Evolutionary conservation across 2,888 invertebrate species (phyloP).

Genomic region (Drosophila rellima): DNA sequence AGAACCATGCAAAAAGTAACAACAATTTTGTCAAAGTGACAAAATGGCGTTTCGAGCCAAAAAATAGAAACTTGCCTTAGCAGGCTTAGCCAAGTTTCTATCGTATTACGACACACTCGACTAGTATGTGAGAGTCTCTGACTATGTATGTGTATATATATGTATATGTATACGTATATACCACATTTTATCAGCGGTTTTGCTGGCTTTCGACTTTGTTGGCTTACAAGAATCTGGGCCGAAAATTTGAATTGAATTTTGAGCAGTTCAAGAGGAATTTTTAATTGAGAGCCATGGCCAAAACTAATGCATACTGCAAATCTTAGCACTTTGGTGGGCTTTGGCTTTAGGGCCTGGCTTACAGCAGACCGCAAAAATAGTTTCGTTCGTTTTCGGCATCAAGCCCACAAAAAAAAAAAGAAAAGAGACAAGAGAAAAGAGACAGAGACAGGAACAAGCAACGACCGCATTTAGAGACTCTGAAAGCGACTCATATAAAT

Average conservation of each 20-base stretch:
- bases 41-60: slow-evolving; percentile 74
- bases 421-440: neutral
- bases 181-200: slow-evolving; percentile 74
- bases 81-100: slow-evolving; percentile 65
- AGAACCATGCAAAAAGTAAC: slow-evolving; percentile 51
- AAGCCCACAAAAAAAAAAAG: slow-evolving; percentile 16
- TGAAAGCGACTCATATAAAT: slow-evolving; percentile 78
- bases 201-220: slow-evolving; percentile 61
- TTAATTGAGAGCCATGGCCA: slow-evolving; percentile 67
- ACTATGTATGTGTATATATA: slow-evolving; percentile 12
- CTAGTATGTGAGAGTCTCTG: slow-evolving; percentile 15
- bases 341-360: slow-evolving; percentile 9
- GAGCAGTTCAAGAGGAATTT: slow-evolving; percentile 74
- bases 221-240: slow-evolving; percentile 55
- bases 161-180: slow-evolving; percentile 32
- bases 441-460: slow-evolving; percentile 30
- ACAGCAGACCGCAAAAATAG: slow-evolving; percentile 70
- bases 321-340: slow-evolving; percentile 50
- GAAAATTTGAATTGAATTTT: slow-evolving; percentile 76
- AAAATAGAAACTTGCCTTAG: slow-evolving; percentile 69
- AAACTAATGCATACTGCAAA: slow-evolving; percentile 57
- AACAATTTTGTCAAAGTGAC: slow-evolving; percentile 80
- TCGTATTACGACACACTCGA: slow-evolving; percentile 31
- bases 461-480: slow-evolving; percentile 74
- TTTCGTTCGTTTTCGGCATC: slow-evolving; percentile 46